These are phyloP conservation scores for Caenorhabditis wallacei DNA, from an alignment of 2,888 invertebrate genomes.

Conservation along the genomic window DNA sequence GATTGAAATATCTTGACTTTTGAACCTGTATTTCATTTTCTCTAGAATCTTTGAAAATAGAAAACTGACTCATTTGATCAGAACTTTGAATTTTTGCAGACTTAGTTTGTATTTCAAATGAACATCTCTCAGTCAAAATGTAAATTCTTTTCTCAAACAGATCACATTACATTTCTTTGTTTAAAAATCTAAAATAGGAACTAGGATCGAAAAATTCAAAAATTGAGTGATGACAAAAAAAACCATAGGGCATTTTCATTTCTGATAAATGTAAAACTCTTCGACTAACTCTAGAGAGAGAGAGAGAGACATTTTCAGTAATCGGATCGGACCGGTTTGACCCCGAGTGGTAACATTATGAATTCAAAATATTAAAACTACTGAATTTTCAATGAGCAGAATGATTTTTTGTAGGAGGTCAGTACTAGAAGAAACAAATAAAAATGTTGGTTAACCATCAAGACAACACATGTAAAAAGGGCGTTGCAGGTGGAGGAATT, in stretches of 20 bases:
- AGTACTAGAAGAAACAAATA: neutral
- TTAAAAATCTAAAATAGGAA: neutral
- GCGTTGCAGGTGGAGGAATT: constrained; percentile 12
- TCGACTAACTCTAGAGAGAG: neutral
- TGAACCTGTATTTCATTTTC: too few relatives aligned
- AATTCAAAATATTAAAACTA: neutral
- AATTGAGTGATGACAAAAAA: constrained; percentile 11
- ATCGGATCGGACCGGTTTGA: constrained; percentile 47
- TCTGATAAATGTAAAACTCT: constrained; percentile 23
- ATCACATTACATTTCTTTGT: constrained; percentile 20
- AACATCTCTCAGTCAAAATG: constrained; percentile 29
- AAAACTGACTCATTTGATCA: neutral
- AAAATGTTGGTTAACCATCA: constrained; percentile 4
- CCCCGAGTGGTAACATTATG: constrained; percentile 14
- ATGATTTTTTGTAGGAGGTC: constrained; percentile 1
- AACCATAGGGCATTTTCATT: constrained; percentile 3
- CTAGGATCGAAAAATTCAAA: constrained; percentile 5
- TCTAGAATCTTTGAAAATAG: too few relatives aligned
- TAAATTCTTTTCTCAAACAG: neutral
- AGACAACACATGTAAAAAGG: constrained; percentile 6
- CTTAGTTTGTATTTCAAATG: constrained; percentile 11
- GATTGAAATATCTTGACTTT: too few relatives aligned
- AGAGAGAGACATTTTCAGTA: constrained; percentile 28
- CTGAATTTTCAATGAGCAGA: constrained; percentile 16
- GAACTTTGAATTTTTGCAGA: constrained; percentile 11